phyloP scores from a whole-genome alignment of 2,797 vertebrate species.

The Ceryle rudis region DNA sequence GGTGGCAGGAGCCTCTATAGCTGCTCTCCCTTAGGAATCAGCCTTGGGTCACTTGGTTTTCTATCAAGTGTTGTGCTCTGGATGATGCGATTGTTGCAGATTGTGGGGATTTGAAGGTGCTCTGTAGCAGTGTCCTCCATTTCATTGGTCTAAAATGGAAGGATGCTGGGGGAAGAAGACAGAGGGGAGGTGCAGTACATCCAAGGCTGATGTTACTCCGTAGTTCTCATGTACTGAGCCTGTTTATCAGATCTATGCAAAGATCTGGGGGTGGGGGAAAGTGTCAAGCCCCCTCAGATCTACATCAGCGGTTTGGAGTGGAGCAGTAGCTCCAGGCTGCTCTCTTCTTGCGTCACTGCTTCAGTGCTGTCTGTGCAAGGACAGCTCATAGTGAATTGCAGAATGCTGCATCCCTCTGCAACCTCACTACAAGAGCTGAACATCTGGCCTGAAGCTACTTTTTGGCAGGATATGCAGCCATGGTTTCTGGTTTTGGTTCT shows the following conservation, averaged over 20 bases:
- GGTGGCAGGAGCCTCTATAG: background rate
- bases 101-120: background rate
- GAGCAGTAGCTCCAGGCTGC: background rate
- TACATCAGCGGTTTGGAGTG: background rate
- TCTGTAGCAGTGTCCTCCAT: background rate
- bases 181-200: background rate
- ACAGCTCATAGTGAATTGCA: background rate
- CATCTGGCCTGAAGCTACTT: background rate
- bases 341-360: background rate
- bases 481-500: background rate
- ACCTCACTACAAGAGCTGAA: background rate
- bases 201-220: background rate
- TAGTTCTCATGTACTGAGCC: background rate
- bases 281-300: background rate
- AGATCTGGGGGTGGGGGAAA: background rate
- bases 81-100: background rate
- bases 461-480: background rate
- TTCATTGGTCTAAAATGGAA: background rate
- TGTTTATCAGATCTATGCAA: background rate
- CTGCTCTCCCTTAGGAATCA: background rate
- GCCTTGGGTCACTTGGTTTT: background rate
- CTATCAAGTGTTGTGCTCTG: background rate
- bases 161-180: background rate
- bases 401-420: fast-evolving
- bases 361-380: background rate